Evolutionary conservation across 2,797 vertebrate species (phyloP), one percentile per base, ranked within the genome.

Genomic region (Allochrocebus solatus): DNA sequence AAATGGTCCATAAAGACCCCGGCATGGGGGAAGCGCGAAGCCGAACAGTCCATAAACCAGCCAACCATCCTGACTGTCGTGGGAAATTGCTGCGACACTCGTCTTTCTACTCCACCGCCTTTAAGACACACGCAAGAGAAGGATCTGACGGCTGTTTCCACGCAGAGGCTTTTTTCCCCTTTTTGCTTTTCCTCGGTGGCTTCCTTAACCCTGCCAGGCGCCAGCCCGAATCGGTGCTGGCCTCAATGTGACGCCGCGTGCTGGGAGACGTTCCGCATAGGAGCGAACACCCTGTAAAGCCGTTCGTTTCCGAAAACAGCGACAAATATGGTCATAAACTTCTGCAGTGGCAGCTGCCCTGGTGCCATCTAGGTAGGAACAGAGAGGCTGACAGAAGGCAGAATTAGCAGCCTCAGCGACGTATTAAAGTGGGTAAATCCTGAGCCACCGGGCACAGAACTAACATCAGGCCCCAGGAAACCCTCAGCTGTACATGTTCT

Each of bases 221-320:
- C 9, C 16, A 3, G 16, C 5, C 17, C 8, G 2, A 33, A 21
- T 1, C 1, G 22, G 55, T 17, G 0, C 12, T 41, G 11, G 43
- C n/a, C 24, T 48, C 10, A 0, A 0, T 0, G 46, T 0, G 72
- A 21, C 0, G 0, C 3, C 4, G 13, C 2, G 1, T 43, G 33
- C 39, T n/a, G 74, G 43, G 22, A 67, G 12, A 26, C 7, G 16
- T 19, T 9, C 36, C 36, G 55, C 24, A 16, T 4, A 6, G 8
- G 17, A 21, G 1, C 1, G 0, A 43, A 17, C n/a, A 10, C 0
- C 4, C 17, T 36, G 46, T 39, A 43, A 24, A 89, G 4, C 17
- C 41, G n/a, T 7, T 78, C 8, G 0, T 14, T 14, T 8, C 5
- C 3, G 14, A 55, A 59, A 89, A 43, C 33, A 43, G 46, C 72